These are phyloP conservation scores for Drosophila neutralis DNA, from an alignment of 2,888 invertebrate genomes.

Conservation along the genomic window DNA sequence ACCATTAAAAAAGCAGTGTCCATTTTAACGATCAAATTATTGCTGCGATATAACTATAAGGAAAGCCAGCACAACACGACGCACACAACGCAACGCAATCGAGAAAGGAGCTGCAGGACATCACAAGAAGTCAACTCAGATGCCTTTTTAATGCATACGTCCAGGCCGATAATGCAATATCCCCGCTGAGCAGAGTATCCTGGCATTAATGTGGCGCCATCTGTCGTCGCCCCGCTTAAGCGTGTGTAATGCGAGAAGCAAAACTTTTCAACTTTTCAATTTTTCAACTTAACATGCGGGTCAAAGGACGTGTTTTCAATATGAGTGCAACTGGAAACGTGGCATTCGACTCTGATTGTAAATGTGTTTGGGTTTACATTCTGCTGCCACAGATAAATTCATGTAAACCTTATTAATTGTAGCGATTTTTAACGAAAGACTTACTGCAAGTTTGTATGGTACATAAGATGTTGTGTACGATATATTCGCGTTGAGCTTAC, in stretches of 20 bases:
- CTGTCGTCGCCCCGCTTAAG: slow-evolving; percentile 60
- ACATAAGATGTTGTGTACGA: not conserved
- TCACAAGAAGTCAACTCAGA: slow-evolving; percentile 25
- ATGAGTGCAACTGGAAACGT: slow-evolving; percentile 5
- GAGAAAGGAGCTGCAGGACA: slow-evolving; percentile 4
- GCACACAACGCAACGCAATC: not conserved
- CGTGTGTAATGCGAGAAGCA: slow-evolving; percentile 58
- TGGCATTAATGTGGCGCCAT: slow-evolving; percentile 66
- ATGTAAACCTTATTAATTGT: not conserved
- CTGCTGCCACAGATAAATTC: not conserved
- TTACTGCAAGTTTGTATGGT: not conserved
- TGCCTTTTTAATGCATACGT: slow-evolving; percentile 30
- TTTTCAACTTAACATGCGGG: slow-evolving; percentile 27
- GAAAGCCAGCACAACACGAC: slow-evolving; percentile 11
- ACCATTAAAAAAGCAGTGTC: slow-evolving; percentile 67
- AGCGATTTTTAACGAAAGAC: not conserved
- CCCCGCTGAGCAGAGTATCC: slow-evolving; percentile 15
- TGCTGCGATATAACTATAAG: slow-evolving; percentile 59
- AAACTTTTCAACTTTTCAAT: not conserved
- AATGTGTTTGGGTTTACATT: not conserved
- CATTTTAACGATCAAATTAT: slow-evolving; percentile 80
- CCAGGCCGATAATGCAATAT: slow-evolving; percentile 44
- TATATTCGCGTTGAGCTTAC: not conserved
- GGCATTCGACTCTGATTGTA: slow-evolving; percentile 1
- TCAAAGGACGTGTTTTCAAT: slow-evolving; percentile 13